A percentile compares a stretch with the other conserved stretches of the same genome.
Evolutionary conservation across 2,113 vertebrate genomes (phyloP).

Genomic region (Carlito syrichta): DNA sequence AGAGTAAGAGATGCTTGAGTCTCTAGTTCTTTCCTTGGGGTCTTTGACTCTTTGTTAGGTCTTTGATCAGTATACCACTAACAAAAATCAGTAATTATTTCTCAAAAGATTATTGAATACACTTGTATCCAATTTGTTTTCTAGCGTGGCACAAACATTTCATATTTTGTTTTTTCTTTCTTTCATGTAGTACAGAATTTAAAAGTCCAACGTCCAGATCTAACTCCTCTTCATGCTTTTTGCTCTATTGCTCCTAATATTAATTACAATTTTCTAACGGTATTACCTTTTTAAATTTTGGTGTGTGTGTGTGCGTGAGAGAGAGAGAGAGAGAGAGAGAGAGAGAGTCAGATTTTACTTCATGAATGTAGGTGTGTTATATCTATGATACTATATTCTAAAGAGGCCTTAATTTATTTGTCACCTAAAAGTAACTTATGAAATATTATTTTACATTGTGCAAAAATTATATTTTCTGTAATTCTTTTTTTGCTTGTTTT

Average conservation of each 20-base stretch:
- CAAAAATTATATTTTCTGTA: rapidly evolving
- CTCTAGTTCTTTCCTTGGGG: rapidly evolving
- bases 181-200: rapidly evolving
- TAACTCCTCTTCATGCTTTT: not conserved
- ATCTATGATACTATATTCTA: not conserved
- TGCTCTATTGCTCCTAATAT: rapidly evolving
- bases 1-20: rapidly evolving
- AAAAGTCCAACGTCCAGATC: rapidly evolving
- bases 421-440: not conserved
- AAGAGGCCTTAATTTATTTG: not conserved
- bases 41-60: not conserved
- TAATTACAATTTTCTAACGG: not conserved
- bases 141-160: rapidly evolving
- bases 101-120: rapidly evolving
- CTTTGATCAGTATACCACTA: too few species aligned
- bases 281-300: not conserved
- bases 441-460: not conserved
- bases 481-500: not conserved
- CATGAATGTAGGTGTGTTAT: rapidly evolving
- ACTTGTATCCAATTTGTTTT: too few species aligned
- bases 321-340: too few species aligned
- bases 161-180: not conserved
- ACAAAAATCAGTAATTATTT: not conserved
- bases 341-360: rapidly evolving
- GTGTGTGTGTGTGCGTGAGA: too few species aligned